Base-by-base conservation (phyloP, 1,140 invertebrate species). In the Acromyrmex echinatior region DNA sequence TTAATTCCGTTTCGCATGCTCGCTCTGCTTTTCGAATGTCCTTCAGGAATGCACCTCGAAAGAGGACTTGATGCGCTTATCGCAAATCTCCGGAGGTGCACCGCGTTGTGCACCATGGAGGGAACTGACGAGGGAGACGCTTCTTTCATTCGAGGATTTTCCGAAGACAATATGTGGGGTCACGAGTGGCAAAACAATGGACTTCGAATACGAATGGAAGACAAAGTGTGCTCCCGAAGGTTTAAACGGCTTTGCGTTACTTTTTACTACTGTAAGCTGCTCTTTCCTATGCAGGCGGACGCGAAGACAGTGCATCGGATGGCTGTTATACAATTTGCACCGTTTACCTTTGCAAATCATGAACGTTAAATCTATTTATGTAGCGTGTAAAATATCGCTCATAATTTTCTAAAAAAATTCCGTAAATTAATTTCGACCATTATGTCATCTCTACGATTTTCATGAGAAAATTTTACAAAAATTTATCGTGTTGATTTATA, bases 101-200 rank as follows among this genome's bases (percentile, higher is more conserved):
- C 66, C 35, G 39, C 39, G 39, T 10, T 45, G 45, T 77, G 71
- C 45, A 85, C 21, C 21, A 14, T 51, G 6, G 25, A 53, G n/a
- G 12, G 53, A 51, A 51, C 21, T 63, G 66, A 74, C 31, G 21
- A 79, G 25, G 12, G 45, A 58, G 56, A 74, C 28, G 68, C 51
- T 86, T 80, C 76, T 77, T 87, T 87, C 78, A 88, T 70, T 77
- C 87, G 71, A 82, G 71, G 53, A 68, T 87, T 87, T 87, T 58
- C 78, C 49, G 51, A 73, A 74, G 56, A 88, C 77, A 87, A 88
- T 88, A 88, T 79, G 77, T 86, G 28, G 56, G 78, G 74, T 87
- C 77, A 79, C 56, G 71, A 73, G 70, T 71, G 62, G 56, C 56
- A 77, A 87, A 87, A 88, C 71, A 87, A 88, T 87, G 68, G 73